phyloP scores from a whole-genome alignment of 1,140 invertebrate genomes.

The Danaus melanippus region DNA sequence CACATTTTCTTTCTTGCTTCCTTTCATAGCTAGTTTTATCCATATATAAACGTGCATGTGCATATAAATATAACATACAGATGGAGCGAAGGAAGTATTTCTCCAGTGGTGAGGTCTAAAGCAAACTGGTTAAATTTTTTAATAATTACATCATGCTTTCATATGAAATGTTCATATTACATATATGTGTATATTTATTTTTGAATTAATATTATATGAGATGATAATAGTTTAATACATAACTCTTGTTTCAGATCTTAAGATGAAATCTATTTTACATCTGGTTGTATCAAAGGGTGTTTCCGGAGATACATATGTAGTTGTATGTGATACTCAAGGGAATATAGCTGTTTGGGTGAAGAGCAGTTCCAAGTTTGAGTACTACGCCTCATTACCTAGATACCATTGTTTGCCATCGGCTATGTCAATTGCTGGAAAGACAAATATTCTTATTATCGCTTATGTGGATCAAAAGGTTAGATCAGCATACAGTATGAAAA shows the following conservation, averaged over 20 bases:
- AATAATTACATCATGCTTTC: not conserved
- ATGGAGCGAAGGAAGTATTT: too few species aligned
- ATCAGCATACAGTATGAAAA: too few species aligned
- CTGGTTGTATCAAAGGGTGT: slow-evolving; percentile 65
- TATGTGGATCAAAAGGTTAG: slow-evolving; percentile 82
- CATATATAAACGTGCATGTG: too few species aligned
- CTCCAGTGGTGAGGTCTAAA: too few species aligned
- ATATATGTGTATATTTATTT: too few species aligned
- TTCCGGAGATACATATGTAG: slow-evolving; percentile 74
- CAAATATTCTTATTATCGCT: slow-evolving; percentile 74
- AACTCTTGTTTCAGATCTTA: slow-evolving; percentile 60
- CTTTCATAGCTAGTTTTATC: too few species aligned
- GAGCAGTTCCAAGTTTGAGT: slow-evolving; percentile 59
- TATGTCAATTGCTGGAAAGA: slow-evolving; percentile 74
- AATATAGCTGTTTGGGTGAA: slow-evolving; percentile 75
- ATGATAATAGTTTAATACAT: too few species aligned
- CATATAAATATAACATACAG: too few species aligned
- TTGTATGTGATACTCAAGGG: slow-evolving; percentile 74
- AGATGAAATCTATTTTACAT: slow-evolving; percentile 65
- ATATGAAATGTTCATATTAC: not conserved
- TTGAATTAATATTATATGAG: too few species aligned
- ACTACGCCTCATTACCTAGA: slow-evolving; percentile 75
- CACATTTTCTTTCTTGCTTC: too few species aligned
- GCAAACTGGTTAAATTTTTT: too few species aligned
- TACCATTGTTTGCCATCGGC: slow-evolving; percentile 78